Evolutionary conservation across 2,797 vertebrate species (phyloP), one percentile per base, ranked within the genome.

Genomic region (Sardinella longiceps): DNA sequence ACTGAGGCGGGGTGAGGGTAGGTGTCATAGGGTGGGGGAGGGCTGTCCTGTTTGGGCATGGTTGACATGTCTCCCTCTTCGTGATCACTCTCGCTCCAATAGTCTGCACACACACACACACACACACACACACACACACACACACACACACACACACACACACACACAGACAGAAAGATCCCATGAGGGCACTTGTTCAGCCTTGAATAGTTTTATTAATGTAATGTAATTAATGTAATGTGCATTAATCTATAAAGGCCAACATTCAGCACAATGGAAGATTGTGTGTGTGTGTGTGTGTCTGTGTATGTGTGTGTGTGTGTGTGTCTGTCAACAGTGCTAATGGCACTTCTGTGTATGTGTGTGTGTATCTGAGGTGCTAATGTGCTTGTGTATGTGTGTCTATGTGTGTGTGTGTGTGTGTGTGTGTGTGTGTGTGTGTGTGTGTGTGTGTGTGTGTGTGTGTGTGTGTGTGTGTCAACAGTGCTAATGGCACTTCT

Each of bases 51-150:
- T 93, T 99, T 99, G 50, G 96, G 95, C 85, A 96, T 97, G 0
- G 97, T 96, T 28, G 98, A 95, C 89, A 97, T 96, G 88, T 99
- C 98, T 45, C 94, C 93, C 87, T 99, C 98, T 90, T 99, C 98
- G 83, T 99, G 98, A 91, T 99, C 98, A 85, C 98, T 99, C 93
- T 99, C 98, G 89, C 98, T 99, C 98, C 98, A 99, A 92, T 99
- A 99, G 95, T 99, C 98, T 99, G 87, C 85, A 74, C 30, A 74
- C 66, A 70, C 63, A 70, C 30, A 70, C 30, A 70, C 30, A 70
- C 63, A 70, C 63, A 70, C 30, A 37, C 63, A 70, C 63, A 66
- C 63, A 66, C 63, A 66, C 60, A 66, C 28, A 66, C 60, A 66
- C 58, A 25, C 58, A 60, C 58, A 60, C 58, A 60, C 23, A 60